These are phyloP conservation scores for Bucco capensis DNA, from an alignment of 2,113 vertebrate genomes.

Conservation along the genomic window DNA sequence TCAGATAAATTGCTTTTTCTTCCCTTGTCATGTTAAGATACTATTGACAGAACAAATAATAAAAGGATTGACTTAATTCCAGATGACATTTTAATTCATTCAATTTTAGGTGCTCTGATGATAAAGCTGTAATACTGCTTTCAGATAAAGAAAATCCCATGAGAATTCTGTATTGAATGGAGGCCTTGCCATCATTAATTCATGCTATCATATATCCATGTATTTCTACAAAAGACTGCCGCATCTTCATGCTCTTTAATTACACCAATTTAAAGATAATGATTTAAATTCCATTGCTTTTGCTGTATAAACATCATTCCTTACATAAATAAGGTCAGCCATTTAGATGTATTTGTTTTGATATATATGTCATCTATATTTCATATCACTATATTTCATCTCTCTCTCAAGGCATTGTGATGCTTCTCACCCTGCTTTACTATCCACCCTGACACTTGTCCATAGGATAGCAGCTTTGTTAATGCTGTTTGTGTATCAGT, in stretches of 20 bases:
- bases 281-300: slow-evolving; percentile 23
- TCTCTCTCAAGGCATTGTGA: not conserved
- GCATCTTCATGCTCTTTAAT: not conserved
- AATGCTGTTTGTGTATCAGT: not conserved
- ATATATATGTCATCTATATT: not conserved
- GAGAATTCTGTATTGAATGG: slow-evolving; percentile 17
- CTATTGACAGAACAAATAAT: slow-evolving; percentile 35
- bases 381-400: not conserved
- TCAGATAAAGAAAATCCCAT: slow-evolving; percentile 50
- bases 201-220: not conserved
- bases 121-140: slow-evolving; percentile 34
- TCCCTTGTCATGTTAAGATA: slow-evolving; percentile 20
- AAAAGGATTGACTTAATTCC: slow-evolving; percentile 56
- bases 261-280: slow-evolving; percentile 22
- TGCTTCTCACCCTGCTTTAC: not conserved
- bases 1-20: slow-evolving; percentile 4
- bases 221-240: not conserved
- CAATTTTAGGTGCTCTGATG: slow-evolving; percentile 42
- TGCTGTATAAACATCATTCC: slow-evolving; percentile 2
- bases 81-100: slow-evolving; percentile 57
- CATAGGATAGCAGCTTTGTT: not conserved
- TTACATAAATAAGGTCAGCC: slow-evolving; percentile 25
- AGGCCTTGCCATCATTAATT: slow-evolving; percentile 6
- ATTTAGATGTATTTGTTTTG: not conserved
- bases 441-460: not conserved